A percentile compares a stretch with the other conserved stretches of the same genome.
Evolutionary conservation across 2,797 vertebrate genomes (phyloP).

Genomic region (Syndactyla subalaris): DNA sequence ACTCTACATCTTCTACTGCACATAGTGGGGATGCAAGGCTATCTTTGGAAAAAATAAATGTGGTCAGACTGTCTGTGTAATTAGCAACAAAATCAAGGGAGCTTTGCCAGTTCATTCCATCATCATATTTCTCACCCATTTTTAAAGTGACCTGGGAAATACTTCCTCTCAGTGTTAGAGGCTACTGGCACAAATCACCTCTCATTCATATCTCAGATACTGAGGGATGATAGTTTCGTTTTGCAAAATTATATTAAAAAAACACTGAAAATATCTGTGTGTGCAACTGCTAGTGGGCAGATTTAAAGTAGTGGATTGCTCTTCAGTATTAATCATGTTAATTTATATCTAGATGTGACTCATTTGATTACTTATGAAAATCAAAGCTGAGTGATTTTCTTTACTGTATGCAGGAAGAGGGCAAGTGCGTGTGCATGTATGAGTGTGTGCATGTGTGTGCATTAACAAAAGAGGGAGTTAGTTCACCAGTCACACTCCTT

Average conservation of each 20-base stretch:
- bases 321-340: constrained; percentile 54
- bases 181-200: neutral
- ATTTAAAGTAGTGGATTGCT: constrained; percentile 52
- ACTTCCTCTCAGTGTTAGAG: neutral
- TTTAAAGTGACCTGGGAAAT: constrained; percentile 6
- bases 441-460: neutral
- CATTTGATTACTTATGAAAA: constrained; percentile 44
- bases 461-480: neutral
- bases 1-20: neutral
- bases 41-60: neutral
- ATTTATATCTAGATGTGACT: constrained; percentile 62
- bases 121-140: neutral
- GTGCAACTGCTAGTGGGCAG: constrained; percentile 27
- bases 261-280: neutral
- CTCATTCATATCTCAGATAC: neutral
- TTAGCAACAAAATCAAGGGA: constrained; percentile 5
- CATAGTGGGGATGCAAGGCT: neutral
- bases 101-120: constrained; percentile 13
- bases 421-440: neutral
- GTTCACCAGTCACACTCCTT: neutral
- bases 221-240: neutral
- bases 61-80: neutral
- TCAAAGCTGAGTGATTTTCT: constrained; percentile 33
- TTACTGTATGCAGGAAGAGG: neutral
- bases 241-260: neutral